Percentiles rank a stretch among this genome's conserved stretches.
Evolutionary conservation across 1,140 invertebrate species (phyloP).

Genomic region (Scaptomyza pallida): DNA sequence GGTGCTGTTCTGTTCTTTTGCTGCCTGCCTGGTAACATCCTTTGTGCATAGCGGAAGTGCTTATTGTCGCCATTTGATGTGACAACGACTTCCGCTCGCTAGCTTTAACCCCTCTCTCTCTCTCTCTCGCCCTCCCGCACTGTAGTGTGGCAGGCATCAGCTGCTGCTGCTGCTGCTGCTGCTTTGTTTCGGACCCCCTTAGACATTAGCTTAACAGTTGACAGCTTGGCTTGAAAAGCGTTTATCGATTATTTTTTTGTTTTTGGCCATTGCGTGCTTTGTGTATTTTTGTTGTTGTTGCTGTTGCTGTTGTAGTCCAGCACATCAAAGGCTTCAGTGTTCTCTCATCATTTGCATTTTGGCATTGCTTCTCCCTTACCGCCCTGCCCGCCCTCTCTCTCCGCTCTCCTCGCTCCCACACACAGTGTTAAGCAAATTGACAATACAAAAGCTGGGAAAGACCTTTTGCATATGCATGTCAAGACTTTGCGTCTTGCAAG

Average conservation of each 20-base stretch:
- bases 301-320: constrained; percentile 3
- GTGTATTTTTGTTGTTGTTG: neutral
- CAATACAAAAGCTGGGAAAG: constrained; percentile 68
- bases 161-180: too few species aligned
- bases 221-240: constrained; percentile 36
- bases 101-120: neutral
- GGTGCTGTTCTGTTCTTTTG: neutral
- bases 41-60: constrained; percentile 69
- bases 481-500: constrained; percentile 58
- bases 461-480: constrained; percentile 81
- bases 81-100: constrained; percentile 72
- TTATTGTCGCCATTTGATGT: constrained; percentile 78
- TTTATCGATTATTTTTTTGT: constrained; percentile 45
- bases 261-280: constrained; percentile 39
- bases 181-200: constrained; percentile 16
- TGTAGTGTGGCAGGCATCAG: constrained; percentile 10
- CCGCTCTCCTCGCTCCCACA: constrained; percentile 26
- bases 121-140: neutral
- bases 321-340: constrained; percentile 75
- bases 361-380: constrained; percentile 45
- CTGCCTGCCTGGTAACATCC: constrained; percentile 32
- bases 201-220: constrained; percentile 34
- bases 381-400: too few species aligned
- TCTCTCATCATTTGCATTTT: constrained; percentile 75
- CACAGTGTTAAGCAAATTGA: constrained; percentile 4